These are phyloP conservation scores for Lasioglossum albipes DNA, from an alignment of 1,140 invertebrate species.

Conservation along the genomic window DNA sequence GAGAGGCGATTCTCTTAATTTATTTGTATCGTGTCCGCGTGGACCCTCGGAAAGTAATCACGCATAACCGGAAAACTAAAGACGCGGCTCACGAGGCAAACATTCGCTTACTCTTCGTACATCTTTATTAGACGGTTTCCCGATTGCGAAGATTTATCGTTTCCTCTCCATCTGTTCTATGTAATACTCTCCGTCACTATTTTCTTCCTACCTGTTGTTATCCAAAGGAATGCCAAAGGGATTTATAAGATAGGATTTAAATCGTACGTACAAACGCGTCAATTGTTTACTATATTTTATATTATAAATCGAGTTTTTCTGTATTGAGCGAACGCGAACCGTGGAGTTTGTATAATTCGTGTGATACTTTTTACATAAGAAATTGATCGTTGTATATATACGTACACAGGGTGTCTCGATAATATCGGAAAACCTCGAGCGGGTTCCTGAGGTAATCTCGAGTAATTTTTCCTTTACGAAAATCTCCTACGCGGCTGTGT, in stretches of 20 bases:
- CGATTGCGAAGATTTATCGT: background rate
- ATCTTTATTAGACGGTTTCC: background rate
- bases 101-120: background rate
- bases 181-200: background rate
- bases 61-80: background rate
- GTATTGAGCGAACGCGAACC: background rate
- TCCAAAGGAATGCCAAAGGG: slow-evolving; percentile 59
- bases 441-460: no score
- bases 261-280: slow-evolving; percentile 33
- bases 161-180: background rate
- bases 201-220: slow-evolving; percentile 4
- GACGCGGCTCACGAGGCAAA: background rate
- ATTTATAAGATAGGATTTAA: slow-evolving; percentile 31
- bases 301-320: background rate
- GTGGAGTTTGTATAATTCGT: background rate
- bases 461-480: no score
- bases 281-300: slow-evolving; percentile 28
- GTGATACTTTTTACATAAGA: background rate
- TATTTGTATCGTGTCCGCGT: slow-evolving; percentile 2
- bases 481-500: no score
- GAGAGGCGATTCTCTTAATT: background rate
- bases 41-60: background rate
- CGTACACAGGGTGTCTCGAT: no score
- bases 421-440: no score
- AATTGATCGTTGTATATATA: background rate